Evolutionary conservation across 1,140 invertebrate species (phyloP).

Genomic region (Drosophila rufa): DNA sequence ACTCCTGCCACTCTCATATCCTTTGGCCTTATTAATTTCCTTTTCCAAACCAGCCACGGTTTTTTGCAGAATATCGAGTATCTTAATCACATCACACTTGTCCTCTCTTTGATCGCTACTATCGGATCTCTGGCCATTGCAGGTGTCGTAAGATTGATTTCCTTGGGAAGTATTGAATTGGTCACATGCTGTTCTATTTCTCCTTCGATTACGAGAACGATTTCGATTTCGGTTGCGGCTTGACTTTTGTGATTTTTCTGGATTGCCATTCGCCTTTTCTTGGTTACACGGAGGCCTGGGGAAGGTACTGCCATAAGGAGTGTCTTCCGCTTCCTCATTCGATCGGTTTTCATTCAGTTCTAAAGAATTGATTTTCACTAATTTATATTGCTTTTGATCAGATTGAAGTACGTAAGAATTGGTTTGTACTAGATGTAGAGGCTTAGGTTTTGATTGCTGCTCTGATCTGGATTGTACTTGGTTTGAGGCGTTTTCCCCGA

Average conservation of each 20-base stretch:
- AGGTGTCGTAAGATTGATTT: neutral
- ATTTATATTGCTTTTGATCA: neutral
- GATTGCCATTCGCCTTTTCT: too few species aligned
- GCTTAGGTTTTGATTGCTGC: too few species aligned
- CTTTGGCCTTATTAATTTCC: conserved; percentile 18
- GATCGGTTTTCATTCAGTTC: neutral
- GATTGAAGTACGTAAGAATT: neutral
- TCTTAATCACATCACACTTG: conserved; percentile 31
- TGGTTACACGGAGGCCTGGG: too few species aligned
- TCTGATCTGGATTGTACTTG: neutral
- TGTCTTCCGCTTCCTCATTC: neutral
- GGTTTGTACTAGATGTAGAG: too few species aligned
- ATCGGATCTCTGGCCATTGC: neutral
- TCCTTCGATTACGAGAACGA: neutral
- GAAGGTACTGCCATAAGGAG: too few species aligned
- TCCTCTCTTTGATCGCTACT: neutral
- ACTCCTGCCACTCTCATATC: conserved; percentile 2
- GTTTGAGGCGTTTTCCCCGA: neutral
- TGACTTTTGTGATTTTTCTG: neutral
- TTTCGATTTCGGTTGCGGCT: neutral
- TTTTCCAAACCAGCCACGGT: conserved; percentile 41
- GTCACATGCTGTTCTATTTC: neutral
- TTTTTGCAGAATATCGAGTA: conserved; percentile 40
- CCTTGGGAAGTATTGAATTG: too few species aligned
- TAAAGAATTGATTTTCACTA: neutral